Conservation (phyloP, 2,113 vertebrate genomes). For the Brachirus orientalis region DNA sequence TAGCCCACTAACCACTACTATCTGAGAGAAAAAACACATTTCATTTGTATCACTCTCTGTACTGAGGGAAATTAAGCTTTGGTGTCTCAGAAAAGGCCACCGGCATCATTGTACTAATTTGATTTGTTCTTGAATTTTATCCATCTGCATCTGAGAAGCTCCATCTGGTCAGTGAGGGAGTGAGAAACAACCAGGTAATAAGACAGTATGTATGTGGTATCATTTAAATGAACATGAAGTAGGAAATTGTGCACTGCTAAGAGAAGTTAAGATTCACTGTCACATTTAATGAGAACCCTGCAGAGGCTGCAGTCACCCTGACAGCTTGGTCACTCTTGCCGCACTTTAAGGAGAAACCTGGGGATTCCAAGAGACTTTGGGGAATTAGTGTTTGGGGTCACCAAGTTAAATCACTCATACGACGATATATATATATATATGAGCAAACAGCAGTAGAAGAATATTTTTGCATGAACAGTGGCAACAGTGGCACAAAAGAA, state of each 20-base stretch:
- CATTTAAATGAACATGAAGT: conserved; percentile 44
- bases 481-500: too few species aligned
- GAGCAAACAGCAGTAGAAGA: too few species aligned
- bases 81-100: conserved; percentile 42
- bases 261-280: conserved; percentile 35
- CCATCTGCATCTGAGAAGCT: too few species aligned
- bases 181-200: conserved; percentile 5
- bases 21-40: too few species aligned
- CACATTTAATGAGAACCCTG: conserved; percentile 64
- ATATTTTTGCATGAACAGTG: too few species aligned
- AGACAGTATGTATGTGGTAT: background rate
- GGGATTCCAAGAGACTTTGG: conserved; percentile 32
- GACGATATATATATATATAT: too few species aligned
- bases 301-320: conserved; percentile 42
- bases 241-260: conserved; percentile 33
- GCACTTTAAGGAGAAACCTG: conserved; percentile 40
- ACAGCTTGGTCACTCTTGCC: conserved; percentile 36
- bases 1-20: too few species aligned
- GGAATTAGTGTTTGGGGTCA: conserved; percentile 45
- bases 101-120: conserved; percentile 19
- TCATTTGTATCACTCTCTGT: background rate
- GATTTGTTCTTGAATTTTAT: conserved; percentile 26
- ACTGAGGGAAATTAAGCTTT: conserved; percentile 21
- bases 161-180: conserved; percentile 30
- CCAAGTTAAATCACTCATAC: conserved; percentile 37